Base-by-base conservation (phyloP, 2,797 vertebrate species). In the Acrossocheilus wenchowensis region DNA sequence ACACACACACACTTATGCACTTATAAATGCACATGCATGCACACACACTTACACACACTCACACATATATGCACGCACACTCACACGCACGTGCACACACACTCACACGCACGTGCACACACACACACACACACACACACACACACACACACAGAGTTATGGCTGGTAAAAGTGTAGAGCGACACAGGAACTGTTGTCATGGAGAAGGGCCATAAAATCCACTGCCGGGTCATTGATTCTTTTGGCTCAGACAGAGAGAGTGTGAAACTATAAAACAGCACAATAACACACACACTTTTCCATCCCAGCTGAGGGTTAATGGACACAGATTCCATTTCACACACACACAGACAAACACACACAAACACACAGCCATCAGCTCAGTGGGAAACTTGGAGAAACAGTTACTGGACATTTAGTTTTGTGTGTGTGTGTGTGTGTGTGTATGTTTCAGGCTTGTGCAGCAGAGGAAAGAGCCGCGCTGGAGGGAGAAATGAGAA, bases 401-500 rank as follows among this genome's bases (percentile, higher is more conserved):
- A 48, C 68, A 9, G n/a, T 74, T 15, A 62, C 26, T 60, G 7
- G 26, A 60, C 69, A 36, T 1, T 30, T 17, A 14, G n/a, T 6
- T 5, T 6, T 79, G 9, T 68, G 23, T 82, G n/a, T 80, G 45
- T 83, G 54, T n/a, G n/a, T n/a, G n/a, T n/a, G n/a, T n/a, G n/a
- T n/a, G n/a, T n/a, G n/a, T n/a, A n/a, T 85, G 64, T 86, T 77
- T 30, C 92, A 97, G 96, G 92, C 96, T 78, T 96, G 96, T 92
- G 96, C 96, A 89, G 96, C 96, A 85, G 96, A 97, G 92, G 94
- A 95, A 83, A 96, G 91, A 91, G 96, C 96, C 78, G 93, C 92
- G 71, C 89, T 94, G 89, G 95, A 96, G 93, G 95, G 95, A 78
- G 95, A 96, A 90, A 96, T 94, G 60, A 92, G 94, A 89, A 95